Conservation (phyloP, 2,797 vertebrate genomes). For the Thalassophryne amazonica region DNA sequence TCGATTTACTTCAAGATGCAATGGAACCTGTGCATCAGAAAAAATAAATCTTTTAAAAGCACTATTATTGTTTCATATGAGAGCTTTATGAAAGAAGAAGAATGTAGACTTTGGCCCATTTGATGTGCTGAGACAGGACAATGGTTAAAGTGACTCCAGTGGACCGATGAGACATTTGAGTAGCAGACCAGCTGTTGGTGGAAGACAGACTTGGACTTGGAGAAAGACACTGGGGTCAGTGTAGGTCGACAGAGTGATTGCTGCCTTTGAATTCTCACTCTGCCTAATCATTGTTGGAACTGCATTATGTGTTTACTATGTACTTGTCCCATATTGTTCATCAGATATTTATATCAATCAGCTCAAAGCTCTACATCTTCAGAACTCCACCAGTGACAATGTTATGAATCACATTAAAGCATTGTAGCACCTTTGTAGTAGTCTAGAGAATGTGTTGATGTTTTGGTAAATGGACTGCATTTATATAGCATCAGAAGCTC, state of each 20-base stretch:
- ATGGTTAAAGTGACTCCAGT: slow-evolving; percentile 28
- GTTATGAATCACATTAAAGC: slow-evolving; percentile 73
- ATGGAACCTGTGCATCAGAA: slow-evolving; percentile 44
- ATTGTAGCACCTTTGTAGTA: slow-evolving; percentile 70
- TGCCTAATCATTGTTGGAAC: slow-evolving; percentile 61
- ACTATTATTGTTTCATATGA: slow-evolving; percentile 62
- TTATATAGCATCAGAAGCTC: too few relatives aligned
- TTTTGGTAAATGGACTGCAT: too few relatives aligned
- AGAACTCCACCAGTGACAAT: slow-evolving; percentile 64
- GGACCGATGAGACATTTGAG: slow-evolving; percentile 38
- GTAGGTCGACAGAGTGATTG: slow-evolving; percentile 12
- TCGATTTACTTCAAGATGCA: slow-evolving; percentile 41
- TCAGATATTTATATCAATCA: slow-evolving; percentile 72
- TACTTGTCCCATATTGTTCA: slow-evolving; percentile 72
- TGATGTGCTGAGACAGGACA: slow-evolving; percentile 44
- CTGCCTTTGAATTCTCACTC: slow-evolving; percentile 53
- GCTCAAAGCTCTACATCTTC: slow-evolving; percentile 65
- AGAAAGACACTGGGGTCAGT: slow-evolving; percentile 31
- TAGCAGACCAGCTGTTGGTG: slow-evolving; percentile 31
- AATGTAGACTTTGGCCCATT: slow-evolving; percentile 43
- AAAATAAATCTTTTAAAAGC: slow-evolving; percentile 61
- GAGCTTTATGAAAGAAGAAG: slow-evolving; percentile 65
- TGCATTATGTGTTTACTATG: slow-evolving; percentile 67
- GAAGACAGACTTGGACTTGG: slow-evolving; percentile 48
- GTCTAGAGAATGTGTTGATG: slow-evolving; percentile 58